Base-by-base conservation (phyloP, 92 coral and sea anemone species). In the Phenganax marumi region DNA sequence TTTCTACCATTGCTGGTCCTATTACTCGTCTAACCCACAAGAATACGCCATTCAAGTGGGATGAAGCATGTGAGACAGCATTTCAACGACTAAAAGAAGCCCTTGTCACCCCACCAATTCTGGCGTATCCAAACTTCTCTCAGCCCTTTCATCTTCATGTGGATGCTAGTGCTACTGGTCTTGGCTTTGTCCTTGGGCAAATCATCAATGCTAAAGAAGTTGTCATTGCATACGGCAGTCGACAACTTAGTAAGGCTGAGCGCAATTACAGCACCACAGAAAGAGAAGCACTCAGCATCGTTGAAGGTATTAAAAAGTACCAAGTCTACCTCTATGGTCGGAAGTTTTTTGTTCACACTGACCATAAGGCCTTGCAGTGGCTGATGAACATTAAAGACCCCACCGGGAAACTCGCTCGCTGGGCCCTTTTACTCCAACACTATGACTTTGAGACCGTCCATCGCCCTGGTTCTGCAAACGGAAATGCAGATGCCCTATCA, bases 201-300 rank as follows among this genome's bases (percentile, higher is more conserved):
- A 33, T 33, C 43, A 33, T 33, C 43, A 33, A 33, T 33, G 2
- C 43, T 33, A 68, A 71, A 9, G 89, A 89, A 52, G 81, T 70
- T 0, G 91, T 78, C 16, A 82, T 89, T 0, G 89, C 85, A 1
- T 89, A 89, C 39, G 91, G 75, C 10, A 87, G 91, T 6, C 66
- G 89, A 5, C 87, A 82, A 21, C 66, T n/a, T n/a, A 73, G 56
- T 3, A 18, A 70, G 12, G 82, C 89, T 0, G 91, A 89, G 70
- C 82, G 82, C 10, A 84, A 84, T 10, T 87, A 78, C 64, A 89
- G 86, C n/a, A n/a, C n/a, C n/a, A n/a, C n/a, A n/a, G n/a, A n/a
- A 50, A 46, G 87, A 1, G 89, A 89, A 82, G 85, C 85, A 7
- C 60, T 89, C 7, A 87, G 87, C 0, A 76, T 89, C 7, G 68